Percentiles rank a stretch among this genome's conserved stretches.
Evolutionary conservation across 2,888 invertebrate species (phyloP).

Genomic region (Pristionchus arcanus): DNA sequence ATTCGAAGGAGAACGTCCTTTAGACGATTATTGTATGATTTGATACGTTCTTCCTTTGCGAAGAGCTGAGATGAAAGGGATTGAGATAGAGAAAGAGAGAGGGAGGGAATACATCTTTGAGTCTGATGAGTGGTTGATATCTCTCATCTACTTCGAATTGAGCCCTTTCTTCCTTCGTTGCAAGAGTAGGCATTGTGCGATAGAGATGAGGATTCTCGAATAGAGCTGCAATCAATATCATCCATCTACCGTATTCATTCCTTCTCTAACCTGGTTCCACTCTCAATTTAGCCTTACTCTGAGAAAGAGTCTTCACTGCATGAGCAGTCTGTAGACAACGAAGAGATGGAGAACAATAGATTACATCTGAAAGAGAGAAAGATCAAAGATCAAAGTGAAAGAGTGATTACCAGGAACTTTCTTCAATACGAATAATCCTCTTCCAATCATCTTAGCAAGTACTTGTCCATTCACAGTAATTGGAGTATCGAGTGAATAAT

Average conservation of each 20-base stretch:
- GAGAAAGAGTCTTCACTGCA: slow-evolving; percentile 55
- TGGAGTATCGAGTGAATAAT: slow-evolving; percentile 67
- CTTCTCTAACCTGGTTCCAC: slow-evolving; percentile 27
- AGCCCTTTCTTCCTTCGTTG: slow-evolving; percentile 45
- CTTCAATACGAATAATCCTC: slow-evolving; percentile 61
- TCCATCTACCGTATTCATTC: not conserved
- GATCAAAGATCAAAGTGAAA: not conserved
- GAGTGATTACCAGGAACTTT: slow-evolving; percentile 61
- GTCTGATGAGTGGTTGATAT: slow-evolving; percentile 36
- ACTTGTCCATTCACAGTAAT: slow-evolving; percentile 68
- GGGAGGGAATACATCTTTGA: not conserved
- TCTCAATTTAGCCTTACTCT: slow-evolving; percentile 1
- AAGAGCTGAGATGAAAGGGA: slow-evolving; percentile 26
- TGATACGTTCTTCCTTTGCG: slow-evolving; percentile 30
- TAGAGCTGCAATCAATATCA: slow-evolving; percentile 13
- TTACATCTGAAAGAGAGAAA: slow-evolving; percentile 62
- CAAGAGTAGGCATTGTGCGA: slow-evolving; percentile 16
- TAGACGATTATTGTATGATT: slow-evolving; percentile 26
- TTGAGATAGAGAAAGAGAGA: not conserved
- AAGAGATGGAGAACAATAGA: slow-evolving; percentile 73
- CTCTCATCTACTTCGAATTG: slow-evolving; percentile 42
- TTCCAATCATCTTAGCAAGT: slow-evolving; percentile 68
- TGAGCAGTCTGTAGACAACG: slow-evolving; percentile 72
- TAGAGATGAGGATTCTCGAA: slow-evolving; percentile 53
- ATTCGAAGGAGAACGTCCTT: slow-evolving; percentile 50